phyloP scores from a whole-genome alignment of 2,797 vertebrate genomes.

The Chloroceryle amazona region DNA sequence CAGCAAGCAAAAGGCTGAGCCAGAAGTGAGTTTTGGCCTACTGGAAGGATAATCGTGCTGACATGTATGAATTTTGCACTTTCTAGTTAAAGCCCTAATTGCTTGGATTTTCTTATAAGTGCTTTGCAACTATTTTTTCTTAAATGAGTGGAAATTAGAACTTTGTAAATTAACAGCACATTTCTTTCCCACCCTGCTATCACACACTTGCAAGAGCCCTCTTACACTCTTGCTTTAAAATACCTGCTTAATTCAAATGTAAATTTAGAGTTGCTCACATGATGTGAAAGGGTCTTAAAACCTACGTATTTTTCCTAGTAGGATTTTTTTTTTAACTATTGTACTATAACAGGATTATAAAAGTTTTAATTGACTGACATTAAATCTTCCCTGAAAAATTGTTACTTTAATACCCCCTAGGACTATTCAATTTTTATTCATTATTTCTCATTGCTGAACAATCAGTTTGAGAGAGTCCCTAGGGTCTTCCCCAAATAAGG shows the following conservation, averaged over 20 bases:
- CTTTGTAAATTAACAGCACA: not conserved
- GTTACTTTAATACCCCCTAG: conserved; percentile 28
- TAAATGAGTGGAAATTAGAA: not conserved
- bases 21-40: rapidly evolving
- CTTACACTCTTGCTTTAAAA: not conserved
- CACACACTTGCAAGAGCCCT: not conserved
- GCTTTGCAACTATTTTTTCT: not conserved
- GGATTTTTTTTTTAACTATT: not conserved
- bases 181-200: not conserved
- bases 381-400: conserved; percentile 28
- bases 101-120: not conserved
- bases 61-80: rapidly evolving
- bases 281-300: not conserved
- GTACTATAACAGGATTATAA: conserved; percentile 12
- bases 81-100: not conserved
- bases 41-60: not conserved
- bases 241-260: not conserved
- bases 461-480: not conserved
- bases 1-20: not conserved
- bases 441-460: conserved; percentile 48
- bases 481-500: not conserved
- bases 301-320: not conserved
- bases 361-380: conserved; percentile 37
- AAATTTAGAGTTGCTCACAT: not conserved
- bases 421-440: conserved; percentile 30